Conservation (phyloP, 2,888 invertebrate species). For the Aleiodes alternator region DNA sequence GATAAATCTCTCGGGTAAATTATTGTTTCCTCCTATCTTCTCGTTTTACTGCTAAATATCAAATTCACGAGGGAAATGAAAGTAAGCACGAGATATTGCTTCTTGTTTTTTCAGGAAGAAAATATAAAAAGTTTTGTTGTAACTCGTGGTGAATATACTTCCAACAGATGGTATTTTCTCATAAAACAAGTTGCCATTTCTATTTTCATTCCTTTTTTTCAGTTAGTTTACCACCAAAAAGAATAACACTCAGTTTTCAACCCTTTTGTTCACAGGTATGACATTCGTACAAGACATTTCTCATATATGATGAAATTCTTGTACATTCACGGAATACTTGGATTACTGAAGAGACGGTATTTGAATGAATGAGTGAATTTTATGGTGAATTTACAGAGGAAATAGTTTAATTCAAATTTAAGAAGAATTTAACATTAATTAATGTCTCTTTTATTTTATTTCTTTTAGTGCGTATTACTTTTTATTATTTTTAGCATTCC, state of each 20-base stretch:
- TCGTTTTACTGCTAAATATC: slow-evolving; percentile 17
- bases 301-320: slow-evolving; percentile 10
- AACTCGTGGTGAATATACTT: slow-evolving; percentile 28
- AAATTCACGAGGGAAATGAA: background rate
- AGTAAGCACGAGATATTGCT: background rate
- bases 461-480: too few relatives aligned
- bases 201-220: background rate
- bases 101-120: too few relatives aligned
- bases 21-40: slow-evolving; percentile 8
- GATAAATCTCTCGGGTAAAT: slow-evolving; percentile 14
- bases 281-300: slow-evolving; percentile 26
- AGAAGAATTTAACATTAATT: too few relatives aligned
- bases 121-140: slow-evolving; percentile 25
- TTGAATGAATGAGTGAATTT: too few relatives aligned
- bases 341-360: too few relatives aligned
- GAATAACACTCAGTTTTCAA: slow-evolving; percentile 17
- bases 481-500: too few relatives aligned
- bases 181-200: slow-evolving; percentile 41
- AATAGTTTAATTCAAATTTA: background rate
- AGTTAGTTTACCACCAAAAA: slow-evolving; percentile 18
- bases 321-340: background rate
- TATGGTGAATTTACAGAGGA: background rate
- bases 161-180: slow-evolving; percentile 43
- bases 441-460: too few relatives aligned
- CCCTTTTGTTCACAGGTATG: slow-evolving; percentile 17